phyloP scores from a whole-genome alignment of 2,888 invertebrate species.

The Lochmaea capreae region DNA sequence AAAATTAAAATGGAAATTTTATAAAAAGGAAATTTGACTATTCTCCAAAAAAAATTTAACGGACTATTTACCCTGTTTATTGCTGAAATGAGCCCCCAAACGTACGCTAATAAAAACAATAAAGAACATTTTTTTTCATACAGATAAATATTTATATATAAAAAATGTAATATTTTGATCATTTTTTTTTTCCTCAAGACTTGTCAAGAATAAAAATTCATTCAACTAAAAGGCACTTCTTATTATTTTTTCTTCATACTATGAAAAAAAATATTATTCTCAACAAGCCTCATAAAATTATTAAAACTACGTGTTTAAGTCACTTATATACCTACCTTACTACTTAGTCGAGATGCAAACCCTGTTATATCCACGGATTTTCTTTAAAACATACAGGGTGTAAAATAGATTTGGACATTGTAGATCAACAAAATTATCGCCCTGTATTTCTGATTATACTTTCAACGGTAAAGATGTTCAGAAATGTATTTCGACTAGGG shows the following conservation, averaged over 20 bases:
- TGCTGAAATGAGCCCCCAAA: constrained; percentile 8
- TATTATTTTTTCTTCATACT: constrained; percentile 3
- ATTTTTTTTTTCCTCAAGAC: constrained; percentile 23
- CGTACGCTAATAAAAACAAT: constrained; percentile 15
- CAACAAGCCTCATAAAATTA: constrained; percentile 26
- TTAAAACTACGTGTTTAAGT: constrained; percentile 46
- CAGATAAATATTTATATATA: constrained; percentile 23
- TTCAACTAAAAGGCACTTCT: constrained; percentile 27
- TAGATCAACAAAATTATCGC: too few species aligned
- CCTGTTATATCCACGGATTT: constrained; percentile 1
- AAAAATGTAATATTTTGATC: constrained; percentile 33
- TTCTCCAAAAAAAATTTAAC: neutral
- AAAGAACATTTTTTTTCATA: constrained; percentile 14
- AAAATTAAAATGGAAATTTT: too few species aligned
- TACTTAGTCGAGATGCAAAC: constrained; percentile 20
- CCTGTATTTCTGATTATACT: too few species aligned
- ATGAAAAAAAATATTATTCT: constrained; percentile 27
- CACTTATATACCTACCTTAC: constrained; percentile 51
- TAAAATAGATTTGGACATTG: too few species aligned
- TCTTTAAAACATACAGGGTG: neutral
- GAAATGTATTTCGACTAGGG: too few species aligned
- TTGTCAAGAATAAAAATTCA: constrained; percentile 14
- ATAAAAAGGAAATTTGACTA: neutral
- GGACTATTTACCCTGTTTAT: constrained; percentile 10
- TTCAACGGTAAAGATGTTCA: too few species aligned